These are phyloP conservation scores for Hybos culiciformis DNA, from an alignment of 2,888 invertebrate genomes.

Conservation along the genomic window DNA sequence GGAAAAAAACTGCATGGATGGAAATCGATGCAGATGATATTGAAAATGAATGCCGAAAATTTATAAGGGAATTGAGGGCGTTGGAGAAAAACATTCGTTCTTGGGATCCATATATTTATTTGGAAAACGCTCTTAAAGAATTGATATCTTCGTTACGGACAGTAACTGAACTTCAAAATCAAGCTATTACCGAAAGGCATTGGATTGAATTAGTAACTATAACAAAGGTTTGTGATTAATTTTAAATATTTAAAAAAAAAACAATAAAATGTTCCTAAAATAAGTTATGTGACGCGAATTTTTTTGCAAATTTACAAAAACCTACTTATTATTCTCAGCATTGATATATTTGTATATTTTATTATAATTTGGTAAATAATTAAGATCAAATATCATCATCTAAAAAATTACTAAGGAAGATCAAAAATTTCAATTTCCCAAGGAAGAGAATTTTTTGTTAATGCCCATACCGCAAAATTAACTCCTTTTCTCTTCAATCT, in stretches of 20 bases:
- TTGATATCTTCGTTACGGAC: slow-evolving; percentile 86
- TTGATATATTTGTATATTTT: no score
- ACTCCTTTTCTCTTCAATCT: no score
- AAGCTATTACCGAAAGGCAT: slow-evolving; percentile 85
- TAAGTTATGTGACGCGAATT: no score
- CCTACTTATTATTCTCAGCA: no score
- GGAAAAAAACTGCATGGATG: slow-evolving; percentile 90
- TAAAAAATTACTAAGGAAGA: no score
- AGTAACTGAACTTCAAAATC: slow-evolving; percentile 88
- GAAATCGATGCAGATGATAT: slow-evolving; percentile 89
- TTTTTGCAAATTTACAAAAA: no score
- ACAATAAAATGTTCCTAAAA: neutral
- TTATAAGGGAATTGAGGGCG: slow-evolving; percentile 70
- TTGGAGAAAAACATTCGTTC: slow-evolving; percentile 71
- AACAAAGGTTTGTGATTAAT: no score
- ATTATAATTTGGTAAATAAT: no score
- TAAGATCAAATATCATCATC: no score
- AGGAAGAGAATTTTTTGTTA: no score
- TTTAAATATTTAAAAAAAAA: slow-evolving; percentile 14
- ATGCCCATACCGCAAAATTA: no score
- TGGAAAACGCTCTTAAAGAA: slow-evolving; percentile 77
- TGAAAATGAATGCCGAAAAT: slow-evolving; percentile 91
- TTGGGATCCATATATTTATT: slow-evolving; percentile 64
- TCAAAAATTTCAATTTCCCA: no score
- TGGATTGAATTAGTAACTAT: slow-evolving; percentile 91